Evolutionary conservation across 1,140 invertebrate species (phyloP), one percentile per base, ranked within the genome.

Genomic region (Drosophila rhopaloa): DNA sequence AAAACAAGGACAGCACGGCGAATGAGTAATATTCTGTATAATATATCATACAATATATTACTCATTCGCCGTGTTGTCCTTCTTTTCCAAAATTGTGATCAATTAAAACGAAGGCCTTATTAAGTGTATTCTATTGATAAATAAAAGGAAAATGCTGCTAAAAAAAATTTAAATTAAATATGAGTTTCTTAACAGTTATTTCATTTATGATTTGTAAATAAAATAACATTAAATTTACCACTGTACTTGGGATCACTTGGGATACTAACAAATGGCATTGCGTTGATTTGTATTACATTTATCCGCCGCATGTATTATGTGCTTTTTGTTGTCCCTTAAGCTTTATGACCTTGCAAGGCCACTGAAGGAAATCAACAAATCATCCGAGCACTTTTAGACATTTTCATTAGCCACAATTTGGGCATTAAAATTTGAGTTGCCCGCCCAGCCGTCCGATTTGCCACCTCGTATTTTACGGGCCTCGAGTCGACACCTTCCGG

Each of bases 351-450:
- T 66, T 66, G 60, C 37, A 29, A 53, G 47, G 44, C 60, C 65
- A 32, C 38, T 16, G 14, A 44, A 53, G 51, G 27, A 58, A 71
- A 71, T 71, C 51, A 48, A 71, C 68, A 71, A 71, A 71, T 71
- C 68, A 71, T 71, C 65, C 35, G 32, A 68, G 40, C 60, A 51
- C 63, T 71, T 56, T 71, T 71, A 41, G 53, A 58, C 68, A 58
- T 58, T 71, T 71, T 71, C 65, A 71, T 71, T 71, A 71, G 68
- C 68, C 65, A 13, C 68, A 71, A 71, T 71, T 71, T 44, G 68
- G 50, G 65, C 68, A 71, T 71, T 71, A 71, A 71, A 66, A 60
- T 48, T 46, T 56, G 51, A 37, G 40, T 24, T n/a, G 29, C 3
- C n/a, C 16, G 37, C 35, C 5, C 14, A 19, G 6, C 16, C 11